Evolutionary conservation across 2,888 invertebrate genomes (phyloP).

Genomic region (Spialia ferax): DNA sequence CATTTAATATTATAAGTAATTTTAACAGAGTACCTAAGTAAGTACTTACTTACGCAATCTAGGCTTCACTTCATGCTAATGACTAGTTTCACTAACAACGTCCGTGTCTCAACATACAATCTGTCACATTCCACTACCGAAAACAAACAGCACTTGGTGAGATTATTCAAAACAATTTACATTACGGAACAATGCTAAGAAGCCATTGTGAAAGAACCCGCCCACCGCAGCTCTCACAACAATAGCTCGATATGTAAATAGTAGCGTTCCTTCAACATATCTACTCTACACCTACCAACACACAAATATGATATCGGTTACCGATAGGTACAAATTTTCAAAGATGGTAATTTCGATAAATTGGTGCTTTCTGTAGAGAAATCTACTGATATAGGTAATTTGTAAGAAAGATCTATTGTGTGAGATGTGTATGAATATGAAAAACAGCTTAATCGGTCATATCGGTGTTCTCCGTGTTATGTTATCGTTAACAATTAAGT

Average conservation of each 20-base stretch:
- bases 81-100: neutral
- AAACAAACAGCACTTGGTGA: slow-evolving; percentile 66
- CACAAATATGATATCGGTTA: slow-evolving; percentile 23
- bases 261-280: slow-evolving; percentile 28
- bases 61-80: neutral
- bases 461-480: no score
- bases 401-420: no score
- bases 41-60: no score
- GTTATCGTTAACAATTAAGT: no score
- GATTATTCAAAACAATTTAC: slow-evolving; percentile 63
- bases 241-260: slow-evolving; percentile 41
- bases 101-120: slow-evolving; percentile 40
- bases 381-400: neutral
- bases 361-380: neutral
- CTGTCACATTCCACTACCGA: slow-evolving; percentile 63
- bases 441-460: no score
- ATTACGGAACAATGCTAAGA: slow-evolving; percentile 65
- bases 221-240: slow-evolving; percentile 43
- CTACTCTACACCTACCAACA: neutral
- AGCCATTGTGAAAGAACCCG: slow-evolving; percentile 42
- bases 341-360: slow-evolving; percentile 16
- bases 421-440: no score
- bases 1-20: no score
- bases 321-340: slow-evolving; percentile 20
- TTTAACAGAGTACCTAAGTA: no score